Evolutionary conservation across 2,797 vertebrate species (phyloP), one percentile per base, ranked within the genome.

Genomic region (Myotis vivesi): DNA sequence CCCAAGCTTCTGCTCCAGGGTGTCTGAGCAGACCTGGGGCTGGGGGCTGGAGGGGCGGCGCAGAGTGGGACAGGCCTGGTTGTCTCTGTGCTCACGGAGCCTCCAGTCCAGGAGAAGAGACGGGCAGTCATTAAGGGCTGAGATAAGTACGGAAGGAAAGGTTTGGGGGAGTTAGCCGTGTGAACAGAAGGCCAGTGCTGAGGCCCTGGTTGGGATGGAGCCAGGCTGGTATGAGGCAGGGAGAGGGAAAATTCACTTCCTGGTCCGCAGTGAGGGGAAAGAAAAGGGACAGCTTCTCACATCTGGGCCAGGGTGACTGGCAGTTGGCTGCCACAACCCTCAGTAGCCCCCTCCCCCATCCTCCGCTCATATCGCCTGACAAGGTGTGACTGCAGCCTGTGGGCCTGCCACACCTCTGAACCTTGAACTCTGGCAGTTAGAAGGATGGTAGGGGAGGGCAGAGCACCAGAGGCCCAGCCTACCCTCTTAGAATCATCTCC

Each of bases 1-100:
- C 9, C 7, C 0, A 7, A 3, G 33, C 36, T 4, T 2, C n/a
- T 9, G 25, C 83, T 36, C 8, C 0, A 1, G 41, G 49, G n/a
- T 8, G 0, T 22, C 5, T 7, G 41, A 4, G 38, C 2, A 5
- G 30, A 30, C 25, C 3, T 0, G 30, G 10, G 19, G 57, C 4
- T 0, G 0, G 19, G 38, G 17, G 6, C 8, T 7, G 38, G n/a
- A n/a, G 20, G 15, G 3, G 23, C 0, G 2, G 30, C 6, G 15
- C 28, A 9, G 57, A 30, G 20, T 3, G 8, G 13, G 11, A 13
- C 36, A 12, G 59, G 10, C 38, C 16, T 0, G 1, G 19, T 19
- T 0, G 16, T 4, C 12, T 38, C 9, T 0, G 17, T 6, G 28
- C 77, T 46, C 12, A 0, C 6, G 0, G 28, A 66, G 33, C 25